Conservation (phyloP, 1,140 invertebrate genomes). For the Heliconius eleuchia region DNA sequence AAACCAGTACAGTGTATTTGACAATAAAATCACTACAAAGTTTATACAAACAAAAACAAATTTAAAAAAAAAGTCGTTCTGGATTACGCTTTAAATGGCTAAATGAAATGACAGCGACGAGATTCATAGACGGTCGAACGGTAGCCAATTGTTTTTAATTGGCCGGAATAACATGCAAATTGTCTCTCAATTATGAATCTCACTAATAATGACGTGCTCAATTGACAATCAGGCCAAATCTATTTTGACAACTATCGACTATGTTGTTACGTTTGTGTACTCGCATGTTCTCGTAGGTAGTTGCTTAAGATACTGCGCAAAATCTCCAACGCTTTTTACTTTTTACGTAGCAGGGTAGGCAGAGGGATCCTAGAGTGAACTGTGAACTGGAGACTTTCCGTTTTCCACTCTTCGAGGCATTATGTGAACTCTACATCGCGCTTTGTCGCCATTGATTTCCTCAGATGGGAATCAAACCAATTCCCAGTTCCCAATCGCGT, state of each 20-base stretch:
- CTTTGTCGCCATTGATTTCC: too few relatives aligned
- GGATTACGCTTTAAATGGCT: not conserved
- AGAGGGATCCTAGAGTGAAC: too few relatives aligned
- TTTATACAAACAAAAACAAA: too few relatives aligned
- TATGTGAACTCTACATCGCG: too few relatives aligned
- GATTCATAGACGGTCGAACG: conserved; percentile 28
- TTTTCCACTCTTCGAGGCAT: too few relatives aligned
- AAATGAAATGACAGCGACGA: conserved; percentile 26
- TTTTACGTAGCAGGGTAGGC: too few relatives aligned
- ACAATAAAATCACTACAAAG: too few relatives aligned
- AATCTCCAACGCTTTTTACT: not conserved
- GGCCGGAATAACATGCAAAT: conserved; percentile 41
- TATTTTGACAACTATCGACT: conserved; percentile 38
- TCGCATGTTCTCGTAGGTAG: not conserved
- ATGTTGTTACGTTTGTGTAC: conserved; percentile 23
- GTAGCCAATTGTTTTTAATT: conserved; percentile 43
- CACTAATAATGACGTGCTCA: conserved; percentile 41
- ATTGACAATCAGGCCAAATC: conserved; percentile 52
- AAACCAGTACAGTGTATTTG: too few relatives aligned
- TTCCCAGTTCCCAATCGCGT: too few relatives aligned
- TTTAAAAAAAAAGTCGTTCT: not conserved
- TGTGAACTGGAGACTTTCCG: too few relatives aligned
- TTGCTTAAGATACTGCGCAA: conserved; percentile 18
- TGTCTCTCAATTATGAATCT: conserved; percentile 43
- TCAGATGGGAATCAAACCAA: too few relatives aligned